Evolutionary conservation across 2,888 invertebrate genomes (phyloP).

Genomic region (Ichneumoninae sp.): DNA sequence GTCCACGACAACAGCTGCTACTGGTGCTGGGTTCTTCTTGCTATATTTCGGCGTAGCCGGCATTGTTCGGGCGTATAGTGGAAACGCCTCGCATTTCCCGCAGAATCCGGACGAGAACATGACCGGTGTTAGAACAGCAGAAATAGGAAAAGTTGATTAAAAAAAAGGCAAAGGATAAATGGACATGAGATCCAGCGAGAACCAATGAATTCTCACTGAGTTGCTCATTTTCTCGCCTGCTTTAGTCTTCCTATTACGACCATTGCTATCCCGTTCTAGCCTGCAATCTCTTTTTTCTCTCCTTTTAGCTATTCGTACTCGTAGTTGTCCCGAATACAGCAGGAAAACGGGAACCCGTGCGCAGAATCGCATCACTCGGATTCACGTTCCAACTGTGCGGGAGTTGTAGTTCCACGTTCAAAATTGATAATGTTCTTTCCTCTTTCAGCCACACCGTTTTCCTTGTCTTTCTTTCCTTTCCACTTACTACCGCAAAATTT

Average conservation of each 20-base stretch:
- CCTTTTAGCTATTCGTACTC: background rate
- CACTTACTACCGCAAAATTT: constrained; percentile 43
- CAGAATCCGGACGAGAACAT: constrained; percentile 65
- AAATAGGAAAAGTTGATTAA: constrained; percentile 23
- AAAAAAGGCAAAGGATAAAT: constrained; percentile 39
- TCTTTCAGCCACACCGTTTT: background rate
- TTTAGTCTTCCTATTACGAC: constrained; percentile 9
- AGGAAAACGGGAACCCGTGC: constrained; percentile 2
- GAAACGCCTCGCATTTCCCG: constrained; percentile 77
- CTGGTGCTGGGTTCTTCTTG: constrained; percentile 66
- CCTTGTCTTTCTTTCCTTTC: constrained; percentile 3
- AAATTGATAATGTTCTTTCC: constrained; percentile 46
- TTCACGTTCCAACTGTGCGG: constrained; percentile 14
- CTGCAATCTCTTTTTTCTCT: constrained; percentile 4
- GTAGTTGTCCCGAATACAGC: background rate
- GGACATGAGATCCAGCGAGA: constrained; percentile 40
- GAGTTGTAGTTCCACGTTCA: constrained; percentile 28
- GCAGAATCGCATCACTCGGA: constrained; percentile 12
- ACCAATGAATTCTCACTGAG: constrained; percentile 47
- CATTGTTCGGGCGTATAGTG: constrained; percentile 72
- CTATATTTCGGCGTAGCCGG: constrained; percentile 20
- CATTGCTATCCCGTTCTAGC: background rate
- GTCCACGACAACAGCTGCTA: constrained; percentile 77
- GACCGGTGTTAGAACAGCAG: background rate
- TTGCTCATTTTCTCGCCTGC: constrained; percentile 22